Conservation (phyloP, 2,888 invertebrate species). For the Miltochrista miniata region DNA sequence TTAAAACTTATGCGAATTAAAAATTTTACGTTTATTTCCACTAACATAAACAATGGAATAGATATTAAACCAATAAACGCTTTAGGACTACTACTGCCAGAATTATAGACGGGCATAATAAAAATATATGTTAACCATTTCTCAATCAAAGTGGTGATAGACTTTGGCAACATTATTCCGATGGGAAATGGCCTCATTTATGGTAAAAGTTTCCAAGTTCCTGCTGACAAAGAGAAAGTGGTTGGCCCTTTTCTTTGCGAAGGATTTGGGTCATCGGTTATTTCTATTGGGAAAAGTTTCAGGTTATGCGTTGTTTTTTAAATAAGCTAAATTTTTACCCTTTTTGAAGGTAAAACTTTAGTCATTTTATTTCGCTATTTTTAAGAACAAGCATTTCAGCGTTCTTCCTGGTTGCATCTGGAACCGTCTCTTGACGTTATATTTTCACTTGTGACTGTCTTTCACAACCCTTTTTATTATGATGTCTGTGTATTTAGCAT, state of each 20-base stretch:
- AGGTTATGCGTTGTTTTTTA: conserved; percentile 30
- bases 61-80: conserved; percentile 4
- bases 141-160: conserved; percentile 52
- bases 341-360: too few relatives aligned
- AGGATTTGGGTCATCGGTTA: conserved; percentile 70
- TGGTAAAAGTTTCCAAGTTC: conserved; percentile 58
- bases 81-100: conserved; percentile 30
- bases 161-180: conserved; percentile 40
- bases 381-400: too few relatives aligned
- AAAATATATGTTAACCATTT: conserved; percentile 68
- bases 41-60: too few relatives aligned
- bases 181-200: conserved; percentile 56
- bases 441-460: too few relatives aligned
- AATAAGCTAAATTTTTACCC: not conserved
- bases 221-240: conserved; percentile 65
- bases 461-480: too few relatives aligned
- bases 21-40: not conserved
- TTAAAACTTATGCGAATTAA: too few relatives aligned
- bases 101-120: conserved; percentile 52
- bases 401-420: too few relatives aligned
- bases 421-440: too few relatives aligned
- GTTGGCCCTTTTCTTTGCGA: conserved; percentile 50
- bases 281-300: conserved; percentile 48
- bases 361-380: too few relatives aligned
- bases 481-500: too few relatives aligned